Base-by-base conservation (phyloP, 1,140 invertebrate genomes). In the Aphis craccivora region DNA sequence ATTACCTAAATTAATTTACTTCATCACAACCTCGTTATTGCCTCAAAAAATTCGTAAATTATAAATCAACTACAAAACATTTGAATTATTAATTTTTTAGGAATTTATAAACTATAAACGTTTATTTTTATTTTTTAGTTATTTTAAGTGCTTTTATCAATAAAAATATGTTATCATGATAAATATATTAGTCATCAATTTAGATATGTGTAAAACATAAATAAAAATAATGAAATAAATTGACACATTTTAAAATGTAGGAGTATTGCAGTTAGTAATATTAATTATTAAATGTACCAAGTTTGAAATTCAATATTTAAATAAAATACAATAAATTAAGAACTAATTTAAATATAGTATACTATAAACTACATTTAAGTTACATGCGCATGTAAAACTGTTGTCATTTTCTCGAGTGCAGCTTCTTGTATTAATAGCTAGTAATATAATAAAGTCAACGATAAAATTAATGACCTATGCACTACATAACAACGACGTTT, bases 391-490 rank as follows among this genome's bases (percentile, higher is more conserved):
- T 51, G 48, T 22, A 51, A 14, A 76, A 88, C 6, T 20, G 14
- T 88, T 55, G n/a, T 35, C 83, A 43, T 88, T 43, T 55, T 45
- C 43, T 25, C 40, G 9, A 37, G 87, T 89, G 51, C n/a, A 23
- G n/a, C 9, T 37, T 37, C 51, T 55, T 89, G 25, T 37, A 89
- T 89, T 89, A 89, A 89, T 89, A 55, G 22, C 35, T 14, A 45
- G 87, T 53, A 55, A 89, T 89, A 89, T 89, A 67, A 18, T 60
- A 89, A 55, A 35, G 48, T 51, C 20, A 53, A 55, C 87, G n/a
- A 89, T 55, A 89, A 53, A 89, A 89, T 89, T 89, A 89, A 89
- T 89, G 48, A 53, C 48, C 48, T 20, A 53, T 53, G 48, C 48
- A 37, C 7, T 37, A 22, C 87, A 30, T 2, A 87, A 87, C 45